Percentiles rank a stretch among this genome's conserved stretches.
Conservation (phyloP, 1,140 invertebrate genomes). For the Luehdorfia chinensis region DNA sequence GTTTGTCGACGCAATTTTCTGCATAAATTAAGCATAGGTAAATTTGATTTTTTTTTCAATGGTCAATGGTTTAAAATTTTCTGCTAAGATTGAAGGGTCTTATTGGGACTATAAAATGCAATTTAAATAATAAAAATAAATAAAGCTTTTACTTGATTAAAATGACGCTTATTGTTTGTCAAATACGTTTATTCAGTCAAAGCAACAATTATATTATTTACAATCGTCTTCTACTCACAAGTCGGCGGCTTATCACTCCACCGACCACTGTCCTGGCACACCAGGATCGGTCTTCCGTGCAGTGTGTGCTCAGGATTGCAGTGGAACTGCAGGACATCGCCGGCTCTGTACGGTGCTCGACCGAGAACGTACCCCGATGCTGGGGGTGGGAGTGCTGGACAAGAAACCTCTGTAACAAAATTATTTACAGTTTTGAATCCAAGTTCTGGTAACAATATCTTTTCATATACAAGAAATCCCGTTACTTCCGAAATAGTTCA, state of each 20-base stretch:
- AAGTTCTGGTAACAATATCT: too few species aligned
- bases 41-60: too few species aligned
- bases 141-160: neutral
- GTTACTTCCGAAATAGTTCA: too few species aligned
- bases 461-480: too few species aligned
- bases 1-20: too few species aligned
- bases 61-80: too few species aligned
- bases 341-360: slow-evolving; percentile 84
- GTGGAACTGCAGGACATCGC: slow-evolving; percentile 90
- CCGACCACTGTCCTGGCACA: slow-evolving; percentile 91
- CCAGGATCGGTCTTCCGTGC: slow-evolving; percentile 89
- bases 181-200: slow-evolving; percentile 19
- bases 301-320: slow-evolving; percentile 93
- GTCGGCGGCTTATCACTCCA: slow-evolving; percentile 91
- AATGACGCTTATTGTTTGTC: slow-evolving; percentile 8
- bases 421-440: too few species aligned
- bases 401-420: slow-evolving; percentile 87
- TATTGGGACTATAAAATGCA: too few species aligned
- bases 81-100: too few species aligned
- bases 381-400: slow-evolving; percentile 82
- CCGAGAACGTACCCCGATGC: slow-evolving; percentile 87
- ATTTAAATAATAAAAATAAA: too few species aligned
- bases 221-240: slow-evolving; percentile 79
- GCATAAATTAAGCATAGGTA: too few species aligned
- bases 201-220: slow-evolving; percentile 14